Conservation (phyloP, 2,888 invertebrate species). For the Norana najaformis region DNA sequence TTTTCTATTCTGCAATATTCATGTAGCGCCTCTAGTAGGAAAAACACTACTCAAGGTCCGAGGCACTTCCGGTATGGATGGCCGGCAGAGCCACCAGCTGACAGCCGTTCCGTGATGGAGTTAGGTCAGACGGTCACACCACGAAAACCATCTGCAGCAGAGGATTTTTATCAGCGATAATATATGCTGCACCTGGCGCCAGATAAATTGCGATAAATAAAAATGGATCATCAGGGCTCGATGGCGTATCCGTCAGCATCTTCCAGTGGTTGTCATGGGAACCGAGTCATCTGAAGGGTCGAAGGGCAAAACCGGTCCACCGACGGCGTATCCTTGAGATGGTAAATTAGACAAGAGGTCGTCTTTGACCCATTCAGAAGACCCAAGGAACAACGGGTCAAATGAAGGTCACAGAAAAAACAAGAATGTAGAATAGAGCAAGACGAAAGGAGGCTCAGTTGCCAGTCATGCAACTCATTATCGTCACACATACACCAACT, state of each 20-base stretch:
- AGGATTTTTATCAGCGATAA: background rate
- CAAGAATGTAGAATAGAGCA: background rate
- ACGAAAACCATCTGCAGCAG: background rate
- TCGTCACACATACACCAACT: too few relatives aligned
- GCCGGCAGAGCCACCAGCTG: background rate
- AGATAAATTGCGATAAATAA: background rate
- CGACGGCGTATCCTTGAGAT: too few relatives aligned
- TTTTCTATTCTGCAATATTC: background rate
- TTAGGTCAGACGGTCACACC: background rate
- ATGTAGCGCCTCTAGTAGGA: background rate
- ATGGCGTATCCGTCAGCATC: background rate
- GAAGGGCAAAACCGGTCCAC: background rate
- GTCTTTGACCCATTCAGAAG: too few relatives aligned
- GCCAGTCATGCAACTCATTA: too few relatives aligned
- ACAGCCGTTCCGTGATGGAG: background rate
- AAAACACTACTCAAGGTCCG: background rate
- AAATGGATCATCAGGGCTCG: background rate
- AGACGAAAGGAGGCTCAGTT: too few relatives aligned
- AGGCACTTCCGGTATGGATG: background rate
- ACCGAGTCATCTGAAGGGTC: background rate
- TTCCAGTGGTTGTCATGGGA: background rate
- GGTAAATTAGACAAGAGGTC: too few relatives aligned
- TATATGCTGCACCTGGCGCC: background rate
- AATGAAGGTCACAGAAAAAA: background rate
- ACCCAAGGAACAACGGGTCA: background rate